Percentiles rank a stretch among this genome's conserved stretches.
Conservation (phyloP, 2,888 invertebrate genomes). For the Zaprionus obscuricornis region DNA sequence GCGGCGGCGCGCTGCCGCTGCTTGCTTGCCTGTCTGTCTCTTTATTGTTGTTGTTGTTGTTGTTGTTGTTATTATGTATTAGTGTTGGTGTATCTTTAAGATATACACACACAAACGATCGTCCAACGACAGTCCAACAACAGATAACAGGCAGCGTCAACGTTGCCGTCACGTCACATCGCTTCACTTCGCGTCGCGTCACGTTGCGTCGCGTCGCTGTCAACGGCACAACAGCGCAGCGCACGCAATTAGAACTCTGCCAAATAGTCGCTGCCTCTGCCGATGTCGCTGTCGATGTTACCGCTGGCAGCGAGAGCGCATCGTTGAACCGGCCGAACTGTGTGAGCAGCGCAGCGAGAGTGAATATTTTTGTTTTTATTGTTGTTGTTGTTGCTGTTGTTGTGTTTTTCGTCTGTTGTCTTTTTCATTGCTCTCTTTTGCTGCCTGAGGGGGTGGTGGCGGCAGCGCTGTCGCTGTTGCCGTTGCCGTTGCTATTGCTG, state of each 20-base stretch:
- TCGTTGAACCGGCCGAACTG: no score
- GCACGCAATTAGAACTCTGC: conserved; percentile 69
- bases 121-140: conserved; percentile 46
- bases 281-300: conserved; percentile 2
- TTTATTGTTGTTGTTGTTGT: conserved; percentile 18
- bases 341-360: conserved; percentile 61
- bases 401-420: neutral
- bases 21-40: no score
- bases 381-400: conserved; percentile 19
- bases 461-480: conserved; percentile 15
- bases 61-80: conserved; percentile 24
- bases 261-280: conserved; percentile 13
- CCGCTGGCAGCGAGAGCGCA: conserved; percentile 30
- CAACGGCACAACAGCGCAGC: conserved; percentile 48
- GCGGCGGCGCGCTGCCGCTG: conserved; percentile 27
- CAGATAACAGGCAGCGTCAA: conserved; percentile 4
- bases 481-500: conserved; percentile 49
- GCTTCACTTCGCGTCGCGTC: no score
- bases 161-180: no score
- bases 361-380: conserved; percentile 47
- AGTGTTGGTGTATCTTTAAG: conserved; percentile 62
- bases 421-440: conserved; percentile 30
- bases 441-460: conserved; percentile 52
- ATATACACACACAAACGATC: conserved; percentile 75
- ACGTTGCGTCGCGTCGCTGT: no score